Base-by-base conservation (phyloP, 2,113 vertebrate genomes). In the Anser cygnoides region DNA sequence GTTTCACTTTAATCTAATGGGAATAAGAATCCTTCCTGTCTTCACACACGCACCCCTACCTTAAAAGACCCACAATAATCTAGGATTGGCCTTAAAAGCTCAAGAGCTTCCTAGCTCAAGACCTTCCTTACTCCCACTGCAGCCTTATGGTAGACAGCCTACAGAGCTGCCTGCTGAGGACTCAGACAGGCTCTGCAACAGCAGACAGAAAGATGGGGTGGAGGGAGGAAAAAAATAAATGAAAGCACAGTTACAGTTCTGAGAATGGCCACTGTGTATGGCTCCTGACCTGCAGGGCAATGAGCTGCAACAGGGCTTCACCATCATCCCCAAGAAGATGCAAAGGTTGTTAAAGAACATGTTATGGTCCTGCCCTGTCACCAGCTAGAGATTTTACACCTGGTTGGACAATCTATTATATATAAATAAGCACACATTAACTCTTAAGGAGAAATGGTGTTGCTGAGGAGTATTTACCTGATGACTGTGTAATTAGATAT, bases 61-160 rank as follows among this genome's bases (percentile, higher is more conserved):
- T 92, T 70, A 91, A 62, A 85, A 84, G 90, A 92, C 77, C 39
- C 66, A 94, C 88, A 95, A 89, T 93, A 93, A 96, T 73, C 80
- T 76, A 93, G 84, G 77, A 95, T 93, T 94, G 90, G 80, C 91
- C 92, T 93, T 93, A 95, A 91, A 94, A 92, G 44, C 90, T 92
- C 82, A 88, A 91, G 79, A 73, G 61, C 89, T 70, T 63, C 66
- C 71, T 63, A 90, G 43, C 57, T 83, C 73, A 79, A 90, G 37
- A 92, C 57, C 67, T 79, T 93, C 80, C 83, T 89, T 82, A 95
- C 91, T 96, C 89, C 90, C 86, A 94, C 71, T 75, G 39, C 73
- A 93, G 49, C 76, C 70, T 82, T 81, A 61, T 46, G 80, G 80
- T 70, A 94, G 88, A 87, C 73, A 96, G 59, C 16, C 57, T 8